A percentile compares a stretch with the other conserved stretches of the same genome.
phyloP scores from a whole-genome alignment of 1,140 invertebrate genomes.

The Antheraea mylitta region DNA sequence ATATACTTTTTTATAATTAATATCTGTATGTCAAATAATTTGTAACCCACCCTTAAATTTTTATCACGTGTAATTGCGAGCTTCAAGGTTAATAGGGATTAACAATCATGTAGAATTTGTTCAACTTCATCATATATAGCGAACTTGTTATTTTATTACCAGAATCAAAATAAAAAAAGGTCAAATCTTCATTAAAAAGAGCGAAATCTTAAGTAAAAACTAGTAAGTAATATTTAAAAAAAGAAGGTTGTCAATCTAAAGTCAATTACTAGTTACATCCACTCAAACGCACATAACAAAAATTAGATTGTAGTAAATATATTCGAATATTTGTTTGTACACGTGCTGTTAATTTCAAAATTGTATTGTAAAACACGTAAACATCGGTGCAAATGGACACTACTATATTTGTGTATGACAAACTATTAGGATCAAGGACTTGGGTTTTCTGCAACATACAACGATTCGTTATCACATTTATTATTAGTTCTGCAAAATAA shows the following conservation, averaged over 20 bases:
- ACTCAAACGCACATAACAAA: too few species aligned
- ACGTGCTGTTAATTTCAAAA: background rate
- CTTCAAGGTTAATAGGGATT: conserved; percentile 56
- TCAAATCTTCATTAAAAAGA: too few species aligned
- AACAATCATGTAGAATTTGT: conserved; percentile 27
- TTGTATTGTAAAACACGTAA: background rate
- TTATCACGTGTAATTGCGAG: conserved; percentile 53
- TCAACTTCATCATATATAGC: background rate
- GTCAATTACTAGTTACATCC: too few species aligned
- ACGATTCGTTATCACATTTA: background rate
- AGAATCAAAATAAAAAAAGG: too few species aligned
- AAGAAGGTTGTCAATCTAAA: too few species aligned
- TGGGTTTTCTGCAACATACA: conserved; percentile 16
- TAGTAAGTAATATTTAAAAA: too few species aligned
- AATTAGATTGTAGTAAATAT: background rate
- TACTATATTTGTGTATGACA: background rate
- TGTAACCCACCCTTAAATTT: conserved; percentile 42
- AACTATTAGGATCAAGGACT: conserved; percentile 21
- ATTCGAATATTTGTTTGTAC: background rate
- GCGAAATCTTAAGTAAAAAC: too few species aligned
- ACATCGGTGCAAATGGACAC: background rate
- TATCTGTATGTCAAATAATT: too few species aligned
- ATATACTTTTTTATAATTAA: too few species aligned
- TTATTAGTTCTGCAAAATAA: conserved; percentile 12
- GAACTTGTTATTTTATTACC: background rate